Percentiles rank a stretch among this genome's conserved stretches.
Evolutionary conservation across 2,797 vertebrate genomes (phyloP).

Genomic region (Heteromormyrus szaboi): DNA sequence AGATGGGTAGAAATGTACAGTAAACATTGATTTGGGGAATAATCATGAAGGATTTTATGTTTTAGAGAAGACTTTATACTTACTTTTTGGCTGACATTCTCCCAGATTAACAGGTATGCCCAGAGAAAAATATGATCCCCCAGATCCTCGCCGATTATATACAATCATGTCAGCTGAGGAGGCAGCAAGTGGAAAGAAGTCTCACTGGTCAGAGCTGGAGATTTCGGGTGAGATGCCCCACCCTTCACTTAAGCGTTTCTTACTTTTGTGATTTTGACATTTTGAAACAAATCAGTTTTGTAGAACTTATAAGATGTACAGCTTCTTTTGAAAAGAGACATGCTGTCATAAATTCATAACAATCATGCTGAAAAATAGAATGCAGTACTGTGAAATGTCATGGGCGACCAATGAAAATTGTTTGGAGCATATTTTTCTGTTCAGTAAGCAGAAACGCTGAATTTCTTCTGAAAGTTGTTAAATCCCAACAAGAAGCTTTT

Average conservation of each 20-base stretch:
- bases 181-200: conserved; percentile 91
- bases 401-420: background rate
- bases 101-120: conserved; percentile 97
- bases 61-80: background rate
- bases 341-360: background rate
- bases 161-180: conserved; percentile 99
- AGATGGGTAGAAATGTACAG: background rate
- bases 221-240: conserved; percentile 75
- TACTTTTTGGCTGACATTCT: background rate
- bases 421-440: background rate
- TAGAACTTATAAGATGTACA: background rate
- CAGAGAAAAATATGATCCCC: conserved; percentile 99
- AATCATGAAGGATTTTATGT: background rate
- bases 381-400: background rate
- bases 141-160: conserved; percentile 95
- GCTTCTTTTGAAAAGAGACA: background rate
- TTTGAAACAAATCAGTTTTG: conserved; percentile 39
- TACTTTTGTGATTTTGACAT: conserved; percentile 34
- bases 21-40: background rate
- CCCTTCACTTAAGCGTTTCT: background rate
- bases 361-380: background rate
- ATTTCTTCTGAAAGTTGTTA: background rate
- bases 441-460: background rate
- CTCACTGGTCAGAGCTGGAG: conserved; percentile 92
- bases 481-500: background rate